Evolutionary conservation across 2,797 vertebrate species (phyloP).

Genomic region (Paedocypris micromegethes): DNA sequence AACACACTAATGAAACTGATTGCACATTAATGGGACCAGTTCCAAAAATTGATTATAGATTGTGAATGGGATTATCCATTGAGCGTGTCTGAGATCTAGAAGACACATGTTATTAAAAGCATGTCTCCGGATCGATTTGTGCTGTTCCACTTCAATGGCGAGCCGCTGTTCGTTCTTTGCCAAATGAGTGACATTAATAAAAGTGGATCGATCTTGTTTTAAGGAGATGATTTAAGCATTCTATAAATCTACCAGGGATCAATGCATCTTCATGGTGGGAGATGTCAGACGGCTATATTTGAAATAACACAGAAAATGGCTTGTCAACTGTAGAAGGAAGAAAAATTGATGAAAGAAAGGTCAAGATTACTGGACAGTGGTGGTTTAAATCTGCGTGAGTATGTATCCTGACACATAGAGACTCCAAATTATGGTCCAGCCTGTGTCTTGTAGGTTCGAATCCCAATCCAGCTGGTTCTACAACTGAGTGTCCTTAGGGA

Average conservation of each 20-base stretch:
- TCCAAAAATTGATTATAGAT: constrained; percentile 34
- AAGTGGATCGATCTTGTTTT: constrained; percentile 39
- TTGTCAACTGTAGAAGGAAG: constrained; percentile 9
- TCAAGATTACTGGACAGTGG: not conserved
- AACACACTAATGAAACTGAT: too few relatives aligned
- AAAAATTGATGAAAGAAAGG: constrained; percentile 17
- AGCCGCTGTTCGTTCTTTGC: constrained; percentile 13
- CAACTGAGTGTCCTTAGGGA: too few relatives aligned
- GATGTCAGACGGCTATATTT: constrained; percentile 4
- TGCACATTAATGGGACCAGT: too few relatives aligned
- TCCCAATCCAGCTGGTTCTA: too few relatives aligned
- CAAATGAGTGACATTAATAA: constrained; percentile 36
- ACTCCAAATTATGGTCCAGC: too few relatives aligned
- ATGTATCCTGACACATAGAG: too few relatives aligned
- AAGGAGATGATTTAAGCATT: constrained; percentile 38
- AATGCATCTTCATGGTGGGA: constrained; percentile 12
- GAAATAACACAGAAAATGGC: constrained; percentile 20
- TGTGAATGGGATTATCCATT: constrained; percentile 39
- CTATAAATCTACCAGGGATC: constrained; percentile 13
- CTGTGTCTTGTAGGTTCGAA: too few relatives aligned
- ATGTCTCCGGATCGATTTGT: constrained; percentile 38
- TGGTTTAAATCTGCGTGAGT: not conserved
- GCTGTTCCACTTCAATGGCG: constrained; percentile 8
- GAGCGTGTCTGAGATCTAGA: constrained; percentile 37
- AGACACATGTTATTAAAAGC: constrained; percentile 49